These are phyloP conservation scores for Microcebus tavaratra DNA, from an alignment of 2,113 vertebrate genomes.

Conservation along the genomic window DNA sequence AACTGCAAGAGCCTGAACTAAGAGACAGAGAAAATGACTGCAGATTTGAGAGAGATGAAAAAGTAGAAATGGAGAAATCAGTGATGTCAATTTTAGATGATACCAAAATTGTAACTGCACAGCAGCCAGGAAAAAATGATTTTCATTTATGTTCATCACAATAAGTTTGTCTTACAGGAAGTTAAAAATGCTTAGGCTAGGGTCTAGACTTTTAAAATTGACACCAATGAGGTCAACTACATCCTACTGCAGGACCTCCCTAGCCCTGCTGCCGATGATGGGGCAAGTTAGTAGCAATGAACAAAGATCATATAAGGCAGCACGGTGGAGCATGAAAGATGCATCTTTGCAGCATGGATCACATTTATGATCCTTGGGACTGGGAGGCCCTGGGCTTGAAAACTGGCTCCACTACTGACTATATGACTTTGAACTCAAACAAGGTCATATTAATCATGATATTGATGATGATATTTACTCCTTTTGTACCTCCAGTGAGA, in stretches of 20 bases:
- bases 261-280: background rate
- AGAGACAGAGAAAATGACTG: background rate
- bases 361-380: background rate
- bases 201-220: background rate
- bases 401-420: background rate
- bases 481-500: background rate
- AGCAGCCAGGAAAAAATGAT: background rate
- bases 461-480: background rate
- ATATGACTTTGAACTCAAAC: background rate
- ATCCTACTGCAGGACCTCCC: background rate
- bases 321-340: background rate
- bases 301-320: background rate
- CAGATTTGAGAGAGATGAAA: background rate
- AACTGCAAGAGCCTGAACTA: background rate
- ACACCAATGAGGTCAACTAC: background rate
- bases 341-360: background rate
- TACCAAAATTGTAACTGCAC: slow-evolving; percentile 34
- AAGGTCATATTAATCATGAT: background rate
- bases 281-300: background rate
- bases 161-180: background rate
- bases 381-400: background rate
- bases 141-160: background rate
- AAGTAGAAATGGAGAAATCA: background rate
- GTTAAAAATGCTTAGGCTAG: background rate
- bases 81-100: slow-evolving; percentile 30